Conservation (phyloP, 2,888 invertebrate genomes). For the Meandrusa payeni region DNA sequence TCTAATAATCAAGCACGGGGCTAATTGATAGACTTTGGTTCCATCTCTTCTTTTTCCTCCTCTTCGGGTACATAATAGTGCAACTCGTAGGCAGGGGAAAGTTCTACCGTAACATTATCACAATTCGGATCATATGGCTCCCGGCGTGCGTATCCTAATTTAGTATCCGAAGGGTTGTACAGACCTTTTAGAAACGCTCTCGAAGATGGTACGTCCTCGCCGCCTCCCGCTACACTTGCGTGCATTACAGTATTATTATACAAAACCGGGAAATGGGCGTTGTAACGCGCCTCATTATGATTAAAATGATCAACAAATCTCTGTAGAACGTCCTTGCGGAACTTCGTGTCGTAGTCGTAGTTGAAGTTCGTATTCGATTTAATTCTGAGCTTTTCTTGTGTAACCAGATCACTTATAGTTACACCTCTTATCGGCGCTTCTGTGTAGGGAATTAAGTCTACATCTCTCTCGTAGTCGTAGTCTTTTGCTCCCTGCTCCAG, state of each 20-base stretch:
- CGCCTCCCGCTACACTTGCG: constrained; percentile 34
- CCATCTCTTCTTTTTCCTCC: constrained; percentile 52
- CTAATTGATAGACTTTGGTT: constrained; percentile 34
- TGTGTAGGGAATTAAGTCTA: constrained; percentile 38
- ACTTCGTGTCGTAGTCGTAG: constrained; percentile 55
- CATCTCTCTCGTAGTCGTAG: constrained; percentile 41
- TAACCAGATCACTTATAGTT: constrained; percentile 34
- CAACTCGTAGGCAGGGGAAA: constrained; percentile 67
- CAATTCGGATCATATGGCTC: constrained; percentile 48
- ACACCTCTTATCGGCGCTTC: constrained; percentile 38
- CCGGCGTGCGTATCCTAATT: constrained; percentile 17
- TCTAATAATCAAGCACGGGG: constrained; percentile 29
- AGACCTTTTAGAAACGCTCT: constrained; percentile 52
- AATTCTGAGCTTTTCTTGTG: constrained; percentile 28
- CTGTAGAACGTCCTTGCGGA: constrained; percentile 53
- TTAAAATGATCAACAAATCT: constrained; percentile 66
- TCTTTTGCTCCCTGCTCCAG: constrained; percentile 48
- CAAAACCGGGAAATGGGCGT: constrained; percentile 60
- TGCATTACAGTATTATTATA: constrained; percentile 64
- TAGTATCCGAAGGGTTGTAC: constrained; percentile 33
- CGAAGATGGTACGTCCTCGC: constrained; percentile 44
- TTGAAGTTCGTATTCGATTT: constrained; percentile 37
- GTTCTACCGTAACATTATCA: constrained; percentile 52
- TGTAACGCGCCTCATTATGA: constrained; percentile 57
- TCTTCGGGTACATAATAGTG: constrained; percentile 70